Conservation (phyloP, 2,113 vertebrate species). For the Chaenogobius annularis region DNA sequence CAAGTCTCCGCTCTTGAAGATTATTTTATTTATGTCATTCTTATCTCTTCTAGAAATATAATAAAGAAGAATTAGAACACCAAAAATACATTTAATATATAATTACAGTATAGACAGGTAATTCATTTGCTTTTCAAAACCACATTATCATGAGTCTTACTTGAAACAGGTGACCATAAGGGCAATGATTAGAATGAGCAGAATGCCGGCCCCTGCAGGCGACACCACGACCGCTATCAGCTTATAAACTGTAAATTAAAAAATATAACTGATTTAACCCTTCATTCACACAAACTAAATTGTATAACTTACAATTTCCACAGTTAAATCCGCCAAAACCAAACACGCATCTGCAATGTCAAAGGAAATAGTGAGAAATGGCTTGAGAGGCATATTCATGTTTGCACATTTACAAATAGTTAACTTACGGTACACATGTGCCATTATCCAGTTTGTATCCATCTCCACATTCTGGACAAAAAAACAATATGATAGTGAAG, state of each 20-base stretch:
- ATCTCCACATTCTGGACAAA: slow-evolving; percentile 87
- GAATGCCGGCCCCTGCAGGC: slow-evolving; percentile 87
- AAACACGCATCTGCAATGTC: slow-evolving; percentile 86
- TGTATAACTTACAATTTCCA: slow-evolving; percentile 87
- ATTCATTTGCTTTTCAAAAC: not conserved
- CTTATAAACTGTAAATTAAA: slow-evolving; percentile 85
- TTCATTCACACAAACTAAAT: not conserved
- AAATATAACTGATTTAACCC: not conserved
- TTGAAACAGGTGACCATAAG: slow-evolving; percentile 92
- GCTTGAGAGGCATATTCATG: no score
- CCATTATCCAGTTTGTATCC: slow-evolving; percentile 89
- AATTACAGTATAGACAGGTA: not conserved
- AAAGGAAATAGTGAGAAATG: slow-evolving; percentile 1
- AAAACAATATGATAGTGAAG: not conserved
- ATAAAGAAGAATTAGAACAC: not conserved
- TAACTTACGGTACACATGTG: slow-evolving; percentile 87
- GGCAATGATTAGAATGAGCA: slow-evolving; percentile 87
- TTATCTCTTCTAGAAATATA: slow-evolving; percentile 85
- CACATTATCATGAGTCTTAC: slow-evolving; percentile 62
- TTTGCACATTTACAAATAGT: no score
- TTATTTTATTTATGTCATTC: slow-evolving; percentile 98
- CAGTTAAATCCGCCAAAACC: slow-evolving; percentile 98
- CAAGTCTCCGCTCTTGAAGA: slow-evolving; percentile 96
- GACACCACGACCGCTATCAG: slow-evolving; percentile 93
- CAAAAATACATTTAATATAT: not conserved